These are phyloP conservation scores for Actinernus sp. DNA, from an alignment of 92 coral and sea anemone genomes.

Conservation along the genomic window DNA sequence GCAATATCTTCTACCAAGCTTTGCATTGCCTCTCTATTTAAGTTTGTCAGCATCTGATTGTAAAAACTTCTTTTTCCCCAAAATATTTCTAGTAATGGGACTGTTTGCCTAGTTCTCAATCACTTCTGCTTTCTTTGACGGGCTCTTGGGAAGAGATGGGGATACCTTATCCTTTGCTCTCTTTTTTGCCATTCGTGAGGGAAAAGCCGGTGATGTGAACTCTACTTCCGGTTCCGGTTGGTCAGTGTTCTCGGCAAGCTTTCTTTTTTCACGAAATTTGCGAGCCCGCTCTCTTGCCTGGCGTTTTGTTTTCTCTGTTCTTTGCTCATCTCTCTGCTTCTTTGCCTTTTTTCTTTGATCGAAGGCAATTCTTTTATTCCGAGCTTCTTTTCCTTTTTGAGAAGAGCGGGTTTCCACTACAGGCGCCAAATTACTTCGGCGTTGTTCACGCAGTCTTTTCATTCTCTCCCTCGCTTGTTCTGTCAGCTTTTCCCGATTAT, in stretches of 20 bases:
- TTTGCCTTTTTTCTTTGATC: constrained; percentile 11
- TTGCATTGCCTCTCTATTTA: constrained; percentile 7
- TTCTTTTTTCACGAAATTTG: constrained; percentile 35
- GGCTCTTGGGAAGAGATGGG: constrained; percentile 1
- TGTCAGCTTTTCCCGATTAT: constrained; percentile 36
- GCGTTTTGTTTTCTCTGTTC: constrained; percentile 19
- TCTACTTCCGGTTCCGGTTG: constrained; percentile 24
- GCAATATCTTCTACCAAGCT: constrained; percentile 14
- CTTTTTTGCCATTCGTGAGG: not conserved
- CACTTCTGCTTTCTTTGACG: constrained; percentile 11
- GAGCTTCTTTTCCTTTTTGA: not conserved
- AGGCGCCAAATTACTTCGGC: constrained; percentile 5
- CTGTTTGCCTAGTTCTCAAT: constrained; percentile 4
- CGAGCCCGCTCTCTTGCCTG: constrained; percentile 16
- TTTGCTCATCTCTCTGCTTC: constrained; percentile 25
- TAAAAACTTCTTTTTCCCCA: not conserved
- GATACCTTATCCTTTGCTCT: constrained; percentile 20
- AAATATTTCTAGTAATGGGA: constrained; percentile 7
- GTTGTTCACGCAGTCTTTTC: constrained; percentile 3
- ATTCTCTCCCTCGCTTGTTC: constrained; percentile 31
- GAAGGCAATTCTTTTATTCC: not conserved
- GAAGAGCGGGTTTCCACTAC: constrained; percentile 31
- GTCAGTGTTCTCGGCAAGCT: constrained; percentile 1
- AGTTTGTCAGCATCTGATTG: constrained; percentile 8
- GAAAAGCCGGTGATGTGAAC: constrained; percentile 10